Base-by-base conservation (phyloP, 1,140 invertebrate species). In the Saccostrea glomerata region DNA sequence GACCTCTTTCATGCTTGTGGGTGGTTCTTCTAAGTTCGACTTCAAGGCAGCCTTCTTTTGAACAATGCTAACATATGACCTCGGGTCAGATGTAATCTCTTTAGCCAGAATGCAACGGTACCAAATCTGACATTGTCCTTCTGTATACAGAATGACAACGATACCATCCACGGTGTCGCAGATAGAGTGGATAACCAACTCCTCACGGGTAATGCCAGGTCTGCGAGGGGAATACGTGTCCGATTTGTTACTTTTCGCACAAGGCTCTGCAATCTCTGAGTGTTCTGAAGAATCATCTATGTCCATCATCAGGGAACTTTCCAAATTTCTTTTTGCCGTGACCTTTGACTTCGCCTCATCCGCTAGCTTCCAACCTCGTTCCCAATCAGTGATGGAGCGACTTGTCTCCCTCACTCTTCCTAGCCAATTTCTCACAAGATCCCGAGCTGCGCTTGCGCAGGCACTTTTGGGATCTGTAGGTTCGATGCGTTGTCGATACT, bases 41-140 rank as follows among this genome's bases (percentile, higher is more conserved):
- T 77, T 77, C 15, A 77, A 77, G 12, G 70, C 70, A 77, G 70
- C 70, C 30, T 77, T 77, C 25, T 77, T 77, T 15, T 77, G 70
- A 77, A 77, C 25, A 77, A 77, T 77, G 25, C 25, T 77, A 11
- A 77, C 70, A 77, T 77, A 77, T 23, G 70, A 25, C 25, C 30
- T 77, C 5, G 70, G 70, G 25, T 77, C 70, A 30, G 70, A 77
- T 77, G 70, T 77, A 11, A 77, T 77, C 25, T 77, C 70, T 77
- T 77, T 77, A 9, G 70, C 70, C 30, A 77, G 15, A 12, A 77
- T 77, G 12, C 70, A 77, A 11, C 70, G 70, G 25, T 77, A 77
- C 70, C 70, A 77, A 25, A 77, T 30, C 70, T 77, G 70, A 30
- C 70, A 77, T 30, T 77, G 70, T 2, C 70, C 30, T 25, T 77